Evolutionary conservation across 2,888 invertebrate genomes (phyloP), one percentile per base, ranked within the genome.

Genomic region (Eucera pruinosa): DNA sequence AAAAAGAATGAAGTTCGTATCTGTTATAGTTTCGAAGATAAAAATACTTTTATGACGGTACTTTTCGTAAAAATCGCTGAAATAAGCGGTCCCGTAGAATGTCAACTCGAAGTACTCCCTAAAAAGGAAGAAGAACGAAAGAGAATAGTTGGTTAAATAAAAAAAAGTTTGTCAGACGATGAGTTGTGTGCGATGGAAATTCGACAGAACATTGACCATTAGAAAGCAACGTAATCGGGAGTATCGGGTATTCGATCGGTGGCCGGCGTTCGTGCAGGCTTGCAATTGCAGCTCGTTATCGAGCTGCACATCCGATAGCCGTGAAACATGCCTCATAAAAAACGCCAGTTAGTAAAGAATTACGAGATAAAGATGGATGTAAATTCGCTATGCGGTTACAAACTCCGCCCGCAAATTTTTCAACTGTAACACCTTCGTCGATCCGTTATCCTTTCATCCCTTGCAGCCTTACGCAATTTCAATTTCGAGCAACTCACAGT

Each of bases 281-380:
- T 27, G 55, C 65, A 45, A 71, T 71, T 71, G 66, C 57, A 1
- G 55, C 67, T 71, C 71, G 48, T 72, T 67, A 72, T 67, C 67
- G 67, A 52, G 18, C 57, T 27, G 66, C 67, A 43, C 20, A 57
- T 33, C 43, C 58, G 67, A 67, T 39, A 52, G 39, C 58, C 43
- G 67, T 45, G 71, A 52, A 72, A 45, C 33, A 33, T 41, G 50
- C 18, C 41, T 58, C 48, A 1, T 65, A 67, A 72, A 58, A 72
- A 67, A 72, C 50, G 41, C 15, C 57, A 33, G 57, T 66, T 67
- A 58, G 33, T 45, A 33, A 50, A 39, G 57, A 71, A 71, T 71
- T 67, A 50, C 57, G 50, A 67, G 58, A 67, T 58, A 52, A 67
- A 72, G 50, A 41, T 23, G 66, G 30, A 52, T 41, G 23, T 47